phyloP scores from a whole-genome alignment of 2,113 vertebrate genomes.

The Canis aureus region DNA sequence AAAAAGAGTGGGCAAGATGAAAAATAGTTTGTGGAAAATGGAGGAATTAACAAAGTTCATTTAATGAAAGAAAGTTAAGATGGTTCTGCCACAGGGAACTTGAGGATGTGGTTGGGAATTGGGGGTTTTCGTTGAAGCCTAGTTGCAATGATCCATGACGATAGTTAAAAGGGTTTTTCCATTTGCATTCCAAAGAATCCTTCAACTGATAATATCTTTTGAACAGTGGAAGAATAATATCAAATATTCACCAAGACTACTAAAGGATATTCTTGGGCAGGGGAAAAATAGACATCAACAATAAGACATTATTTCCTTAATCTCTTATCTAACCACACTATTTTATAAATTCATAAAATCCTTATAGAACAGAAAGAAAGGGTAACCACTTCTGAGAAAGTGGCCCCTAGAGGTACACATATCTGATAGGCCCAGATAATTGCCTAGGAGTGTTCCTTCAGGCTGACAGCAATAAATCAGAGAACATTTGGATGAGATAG shows the following conservation, averaged over 20 bases:
- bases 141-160: not conserved
- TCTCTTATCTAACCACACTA: not conserved
- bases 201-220: not conserved
- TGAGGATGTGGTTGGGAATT: not conserved
- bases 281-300: constrained; percentile 9
- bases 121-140: not conserved
- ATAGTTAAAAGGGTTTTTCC: not conserved
- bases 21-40: not conserved
- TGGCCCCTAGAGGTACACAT: not conserved
- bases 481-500: not conserved
- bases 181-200: not conserved
- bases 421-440: constrained; percentile 42
- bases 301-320: not conserved
- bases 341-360: not conserved
- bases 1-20: not conserved
- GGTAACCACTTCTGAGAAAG: constrained; percentile 18
- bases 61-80: not conserved
- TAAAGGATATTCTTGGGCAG: not conserved
- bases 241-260: not conserved
- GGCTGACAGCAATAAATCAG: constrained; percentile 44
- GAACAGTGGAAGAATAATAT: not conserved
- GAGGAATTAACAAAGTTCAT: not conserved
- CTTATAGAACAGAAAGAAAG: not conserved
- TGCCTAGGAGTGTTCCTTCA: constrained; percentile 37
- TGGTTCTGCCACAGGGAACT: not conserved